Evolutionary conservation across 2,797 vertebrate species (phyloP).

Genomic region (Xiphorhynchus erythropygius): DNA sequence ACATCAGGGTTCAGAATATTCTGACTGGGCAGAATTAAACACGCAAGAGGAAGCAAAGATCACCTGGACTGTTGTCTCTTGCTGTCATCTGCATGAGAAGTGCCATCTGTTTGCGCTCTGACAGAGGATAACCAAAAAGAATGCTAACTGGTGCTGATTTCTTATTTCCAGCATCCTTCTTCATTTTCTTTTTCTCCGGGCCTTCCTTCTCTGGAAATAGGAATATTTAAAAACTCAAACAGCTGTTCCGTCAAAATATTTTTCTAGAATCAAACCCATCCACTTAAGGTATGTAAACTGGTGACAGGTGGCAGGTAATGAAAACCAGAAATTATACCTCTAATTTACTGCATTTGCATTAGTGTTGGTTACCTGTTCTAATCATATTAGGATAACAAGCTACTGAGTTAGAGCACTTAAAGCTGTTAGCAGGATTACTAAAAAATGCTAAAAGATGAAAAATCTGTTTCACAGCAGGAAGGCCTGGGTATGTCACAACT

Average conservation of each 20-base stretch:
- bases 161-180: slow-evolving; percentile 92
- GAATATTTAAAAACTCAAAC: slow-evolving; percentile 51
- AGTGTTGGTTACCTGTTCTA: background rate
- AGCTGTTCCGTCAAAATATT: background rate
- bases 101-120: slow-evolving; percentile 98
- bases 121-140: slow-evolving; percentile 97
- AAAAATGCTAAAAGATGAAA: background rate
- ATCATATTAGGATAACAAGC: background rate
- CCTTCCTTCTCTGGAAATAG: slow-evolving; percentile 93
- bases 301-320: background rate
- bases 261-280: background rate
- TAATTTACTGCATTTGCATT: background rate
- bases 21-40: background rate
- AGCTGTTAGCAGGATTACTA: background rate
- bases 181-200: slow-evolving; percentile 97
- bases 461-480: background rate
- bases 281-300: background rate
- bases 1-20: background rate
- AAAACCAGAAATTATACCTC: background rate
- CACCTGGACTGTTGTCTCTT: slow-evolving; percentile 98
- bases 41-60: slow-evolving; percentile 10
- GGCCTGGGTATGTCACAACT: background rate
- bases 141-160: slow-evolving; percentile 93
- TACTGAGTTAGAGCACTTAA: background rate
- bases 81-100: slow-evolving; percentile 99